These are phyloP conservation scores for Ochropleura leucogaster DNA, from an alignment of 2,888 invertebrate genomes.

Conservation along the genomic window DNA sequence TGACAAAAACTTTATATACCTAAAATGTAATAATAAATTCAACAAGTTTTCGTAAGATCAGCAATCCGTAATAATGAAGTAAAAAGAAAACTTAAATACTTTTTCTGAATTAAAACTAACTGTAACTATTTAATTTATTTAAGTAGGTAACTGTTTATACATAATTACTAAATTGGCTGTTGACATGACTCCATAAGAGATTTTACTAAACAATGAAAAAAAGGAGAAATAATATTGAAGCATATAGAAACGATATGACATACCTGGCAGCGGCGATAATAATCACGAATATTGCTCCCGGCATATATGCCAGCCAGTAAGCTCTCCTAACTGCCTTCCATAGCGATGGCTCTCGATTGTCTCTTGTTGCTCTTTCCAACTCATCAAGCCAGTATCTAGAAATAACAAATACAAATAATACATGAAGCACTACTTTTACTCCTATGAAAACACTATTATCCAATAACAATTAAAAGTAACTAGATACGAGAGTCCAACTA, in stretches of 20 bases:
- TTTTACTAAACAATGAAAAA: background rate
- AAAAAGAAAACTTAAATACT: background rate
- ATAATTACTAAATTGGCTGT: background rate
- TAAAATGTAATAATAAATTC: background rate
- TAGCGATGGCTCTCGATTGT: constrained; percentile 90
- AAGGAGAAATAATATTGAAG: background rate
- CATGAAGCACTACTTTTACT: background rate
- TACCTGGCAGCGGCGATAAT: constrained; percentile 87
- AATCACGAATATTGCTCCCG: constrained; percentile 90
- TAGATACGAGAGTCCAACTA: background rate
- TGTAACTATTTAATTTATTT: no score
- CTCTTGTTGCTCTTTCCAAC: constrained; percentile 79
- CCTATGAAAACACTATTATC: background rate
- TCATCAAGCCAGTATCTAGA: constrained; percentile 91
- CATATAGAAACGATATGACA: background rate
- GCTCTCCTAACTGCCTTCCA: constrained; percentile 89
- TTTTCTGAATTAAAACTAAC: background rate
- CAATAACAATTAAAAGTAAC: background rate
- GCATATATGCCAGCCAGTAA: constrained; percentile 89
- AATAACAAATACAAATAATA: background rate
- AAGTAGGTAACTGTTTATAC: background rate
- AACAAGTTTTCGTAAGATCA: background rate
- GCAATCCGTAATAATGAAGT: background rate
- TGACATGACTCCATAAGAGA: background rate
- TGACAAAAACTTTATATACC: background rate